A percentile compares a stretch with the other conserved stretches of the same genome.
Evolutionary conservation across 2,113 vertebrate species (phyloP).

Genomic region (Notiomystis cincta): DNA sequence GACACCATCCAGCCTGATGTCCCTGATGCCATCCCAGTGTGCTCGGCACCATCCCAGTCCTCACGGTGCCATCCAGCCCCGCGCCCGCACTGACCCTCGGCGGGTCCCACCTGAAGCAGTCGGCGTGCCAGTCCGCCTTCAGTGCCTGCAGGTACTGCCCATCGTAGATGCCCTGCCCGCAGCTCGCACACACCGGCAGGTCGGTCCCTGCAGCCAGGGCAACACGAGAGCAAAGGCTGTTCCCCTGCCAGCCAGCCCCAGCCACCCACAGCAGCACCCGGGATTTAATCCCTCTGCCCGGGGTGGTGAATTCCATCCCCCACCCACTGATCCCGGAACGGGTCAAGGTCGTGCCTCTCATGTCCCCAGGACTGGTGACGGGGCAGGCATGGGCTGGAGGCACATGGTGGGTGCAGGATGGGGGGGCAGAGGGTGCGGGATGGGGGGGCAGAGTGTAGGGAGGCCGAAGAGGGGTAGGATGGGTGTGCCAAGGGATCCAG

Average conservation of each 20-base stretch:
- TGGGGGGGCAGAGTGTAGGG: not conserved
- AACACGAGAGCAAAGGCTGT: not conserved
- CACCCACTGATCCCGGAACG: fast-evolving
- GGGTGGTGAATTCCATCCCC: not conserved
- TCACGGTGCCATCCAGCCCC: not conserved
- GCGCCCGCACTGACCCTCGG: not conserved
- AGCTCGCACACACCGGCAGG: conserved; percentile 91
- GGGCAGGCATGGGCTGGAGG: not conserved
- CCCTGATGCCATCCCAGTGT: not conserved
- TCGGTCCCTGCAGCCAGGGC: conserved; percentile 23
- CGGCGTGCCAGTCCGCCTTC: conserved; percentile 86
- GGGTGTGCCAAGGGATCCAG: not conserved
- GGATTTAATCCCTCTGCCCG: not conserved
- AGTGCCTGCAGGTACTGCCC: conserved; percentile 95
- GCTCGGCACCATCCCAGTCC: not conserved
- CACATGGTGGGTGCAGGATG: not conserved
- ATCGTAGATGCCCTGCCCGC: conserved; percentile 88
- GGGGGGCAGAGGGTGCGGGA: not conserved
- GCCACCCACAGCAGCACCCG: fast-evolving
- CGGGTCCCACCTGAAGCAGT: conserved; percentile 88
- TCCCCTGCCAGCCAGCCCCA: fast-evolving
- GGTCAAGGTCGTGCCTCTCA: not conserved
- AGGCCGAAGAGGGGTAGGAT: not conserved
- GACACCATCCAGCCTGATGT: not conserved
- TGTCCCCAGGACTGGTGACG: not conserved